Evolutionary conservation across 2,113 vertebrate species (phyloP), one percentile per base, ranked within the genome.

Genomic region (Paralichthys olivaceus): DNA sequence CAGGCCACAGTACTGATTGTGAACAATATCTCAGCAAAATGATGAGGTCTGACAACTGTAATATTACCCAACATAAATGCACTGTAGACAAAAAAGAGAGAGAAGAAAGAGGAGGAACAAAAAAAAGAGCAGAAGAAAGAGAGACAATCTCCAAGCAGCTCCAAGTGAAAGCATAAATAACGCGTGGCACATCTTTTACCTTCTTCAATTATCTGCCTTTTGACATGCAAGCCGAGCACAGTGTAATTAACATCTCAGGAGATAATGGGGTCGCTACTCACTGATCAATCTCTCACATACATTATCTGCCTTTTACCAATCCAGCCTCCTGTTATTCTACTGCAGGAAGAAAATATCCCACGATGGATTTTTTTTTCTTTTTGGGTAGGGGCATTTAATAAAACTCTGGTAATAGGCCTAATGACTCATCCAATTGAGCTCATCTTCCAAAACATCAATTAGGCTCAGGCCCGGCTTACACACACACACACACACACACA

Each of bases 151-250:
- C 89, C 84, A 56, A 76, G 67, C 80, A 86, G 90, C 91, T 77
- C 77, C 79, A 77, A 89, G 85, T 74, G 79, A 82, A 90, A 89
- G 92, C 91, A 94, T 95, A 95, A 95, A 94, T 94, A 94, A 95
- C 93, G 88, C 77, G 86, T 90, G 87, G 75, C 89, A 91, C 89
- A 89, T 94, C 90, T 92, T 94, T 93, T 92, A 94, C 93, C 93
- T 94, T 94, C 94, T 90, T 95, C 93, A 95, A 94, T 95, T 94
- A 95, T 94, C 92, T 85, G 85, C 88, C 92, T 92, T 95, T 93
- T 94, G 94, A 95, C 94, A 93, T 91, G 89, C 92, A 91, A 92
- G 93, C 92, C 86, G 93, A 93, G 93, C 92, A 84, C 75, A 87
- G 91, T 94, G 92, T 94, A 94, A 94, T 95, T 94, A 95, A 94